Base-by-base conservation (phyloP, 2,797 vertebrate genomes). In the Lithobates sylvaticus region DNA sequence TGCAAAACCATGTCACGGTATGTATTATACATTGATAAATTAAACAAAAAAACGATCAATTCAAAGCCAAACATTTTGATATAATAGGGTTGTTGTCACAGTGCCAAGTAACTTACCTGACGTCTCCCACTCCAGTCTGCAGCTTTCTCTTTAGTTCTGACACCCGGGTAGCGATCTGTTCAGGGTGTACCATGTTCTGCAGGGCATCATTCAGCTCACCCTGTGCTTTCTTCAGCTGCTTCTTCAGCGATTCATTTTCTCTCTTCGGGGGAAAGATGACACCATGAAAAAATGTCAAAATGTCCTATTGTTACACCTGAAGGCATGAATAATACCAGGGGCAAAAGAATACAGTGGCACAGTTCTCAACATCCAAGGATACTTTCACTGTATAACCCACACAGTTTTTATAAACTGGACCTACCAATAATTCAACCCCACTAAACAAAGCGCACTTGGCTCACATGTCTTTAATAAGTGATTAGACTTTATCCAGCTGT, bases 151-250 rank as follows among this genome's bases (percentile, higher is more conserved):
- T 93, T 83, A 96, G 90, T 42, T 95, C 93, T 26, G 92, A 92
- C 47, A 97, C 79, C 79, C 88, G 90, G 90, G 91, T 90, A 3
- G 88, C 81, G 79, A 96, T 91, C 80, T 94, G 92, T 84, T 95
- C 93, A 5, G 93, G 94, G 50, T 87, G 92, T 90, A 96, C 91
- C 82, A 96, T 86, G 54, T 89, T 91, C 3, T 82, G 87, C 78
- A 89, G 91, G 0, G 91, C 91, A 65, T 92, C 89, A 81, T 93
- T 93, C 86, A 96, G 90, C 39, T 95, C 94, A 81, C 86, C 90
- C 89, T 96, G 94, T 80, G 95, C 91, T 65, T 91, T 92, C 84
- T 91, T 90, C 70, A 96, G 92, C 65, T 95, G 92, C 15, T 95
- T 90, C 89, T 93, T 95, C 79, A 97, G 88, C 4, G 89, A 58